A percentile compares a stretch with the other conserved stretches of the same genome.
phyloP scores from a whole-genome alignment of 2,888 invertebrate species.

The Heteromyza rotundicornis region DNA sequence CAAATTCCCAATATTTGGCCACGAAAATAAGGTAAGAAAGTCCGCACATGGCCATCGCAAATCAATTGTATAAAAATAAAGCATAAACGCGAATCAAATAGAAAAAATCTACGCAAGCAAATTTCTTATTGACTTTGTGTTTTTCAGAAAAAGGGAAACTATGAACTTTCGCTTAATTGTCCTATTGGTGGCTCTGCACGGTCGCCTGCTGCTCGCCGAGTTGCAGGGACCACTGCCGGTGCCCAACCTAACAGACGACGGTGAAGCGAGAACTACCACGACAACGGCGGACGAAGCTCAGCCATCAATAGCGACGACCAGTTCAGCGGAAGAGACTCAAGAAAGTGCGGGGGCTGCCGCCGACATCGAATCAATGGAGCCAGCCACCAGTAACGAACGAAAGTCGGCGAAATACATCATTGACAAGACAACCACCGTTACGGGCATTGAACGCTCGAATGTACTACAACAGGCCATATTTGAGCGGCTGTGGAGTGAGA shows the following conservation, averaged over 20 bases:
- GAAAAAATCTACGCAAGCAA: conserved; percentile 15
- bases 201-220: conserved; percentile 37
- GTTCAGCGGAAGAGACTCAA: neutral
- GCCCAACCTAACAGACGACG: conserved; percentile 4
- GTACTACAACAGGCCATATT: conserved; percentile 43
- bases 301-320: neutral
- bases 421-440: conserved; percentile 23
- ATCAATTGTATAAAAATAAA: conserved; percentile 26
- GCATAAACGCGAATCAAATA: neutral
- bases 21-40: conserved; percentile 22
- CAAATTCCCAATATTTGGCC: neutral
- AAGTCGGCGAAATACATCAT: conserved; percentile 33
- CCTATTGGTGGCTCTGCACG: conserved; percentile 32
- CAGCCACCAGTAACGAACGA: conserved; percentile 29
- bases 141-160: conserved; percentile 18
- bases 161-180: conserved; percentile 40
- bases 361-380: too few species aligned
- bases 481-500: conserved; percentile 48
- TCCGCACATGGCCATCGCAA: conserved; percentile 31
- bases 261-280: conserved; percentile 18
- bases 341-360: neutral
- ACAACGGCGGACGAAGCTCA: conserved; percentile 18
- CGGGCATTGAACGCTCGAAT: conserved; percentile 39
- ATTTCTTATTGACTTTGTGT: conserved; percentile 7
- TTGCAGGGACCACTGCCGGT: conserved; percentile 43